A percentile compares a stretch with the other conserved stretches of the same genome.
Conservation (phyloP, 2,113 vertebrate genomes). For the Candoia aspera region DNA sequence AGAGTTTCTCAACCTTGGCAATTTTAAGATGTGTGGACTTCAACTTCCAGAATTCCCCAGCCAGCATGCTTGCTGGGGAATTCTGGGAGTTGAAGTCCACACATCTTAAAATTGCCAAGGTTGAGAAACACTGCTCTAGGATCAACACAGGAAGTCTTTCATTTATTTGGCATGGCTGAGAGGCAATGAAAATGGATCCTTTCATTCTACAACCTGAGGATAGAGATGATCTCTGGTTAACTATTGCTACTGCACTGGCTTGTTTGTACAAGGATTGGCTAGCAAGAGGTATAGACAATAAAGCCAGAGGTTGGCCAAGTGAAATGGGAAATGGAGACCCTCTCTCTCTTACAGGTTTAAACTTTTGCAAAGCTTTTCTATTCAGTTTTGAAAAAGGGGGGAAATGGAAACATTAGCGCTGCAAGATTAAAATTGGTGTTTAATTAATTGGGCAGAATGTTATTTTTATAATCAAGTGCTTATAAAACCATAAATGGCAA, state of each 20-base stretch:
- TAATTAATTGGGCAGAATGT: background rate
- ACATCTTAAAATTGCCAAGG: too few species aligned
- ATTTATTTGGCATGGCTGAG: background rate
- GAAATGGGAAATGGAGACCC: background rate
- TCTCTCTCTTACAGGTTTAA: background rate
- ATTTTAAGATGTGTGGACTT: too few species aligned
- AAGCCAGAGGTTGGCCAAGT: background rate
- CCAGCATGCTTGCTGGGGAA: too few species aligned
- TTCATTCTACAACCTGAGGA: background rate
- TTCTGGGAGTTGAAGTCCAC: too few species aligned
- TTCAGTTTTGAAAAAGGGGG: background rate
- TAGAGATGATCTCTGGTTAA: background rate
- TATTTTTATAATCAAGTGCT: background rate
- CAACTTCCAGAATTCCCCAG: too few species aligned
- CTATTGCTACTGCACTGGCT: background rate
- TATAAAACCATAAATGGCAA: background rate
- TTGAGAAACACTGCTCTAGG: background rate
- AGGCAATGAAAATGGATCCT: slow-evolving; percentile 3
- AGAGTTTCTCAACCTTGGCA: too few species aligned
- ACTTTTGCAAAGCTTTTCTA: background rate
- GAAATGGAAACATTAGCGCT: background rate
- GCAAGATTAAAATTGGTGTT: background rate
- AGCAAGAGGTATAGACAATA: background rate
- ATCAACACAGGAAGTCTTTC: background rate
- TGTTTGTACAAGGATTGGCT: slow-evolving; percentile 3